phyloP scores from a whole-genome alignment of 2,888 invertebrate genomes.

The Protodeltote pygarga region DNA sequence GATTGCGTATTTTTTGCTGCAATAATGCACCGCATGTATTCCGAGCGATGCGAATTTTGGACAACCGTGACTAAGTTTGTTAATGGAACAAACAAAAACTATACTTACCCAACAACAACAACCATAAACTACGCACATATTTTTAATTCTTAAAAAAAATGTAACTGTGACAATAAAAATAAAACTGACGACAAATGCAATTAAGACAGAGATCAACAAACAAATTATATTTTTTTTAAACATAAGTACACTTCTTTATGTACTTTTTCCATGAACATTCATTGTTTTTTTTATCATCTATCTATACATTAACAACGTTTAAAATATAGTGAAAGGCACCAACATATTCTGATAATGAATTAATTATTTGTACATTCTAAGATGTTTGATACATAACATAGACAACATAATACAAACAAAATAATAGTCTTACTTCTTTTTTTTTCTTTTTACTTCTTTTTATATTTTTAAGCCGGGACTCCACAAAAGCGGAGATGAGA shows the following conservation, averaged over 20 bases:
- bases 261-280: constrained; percentile 9
- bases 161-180: constrained; percentile 17
- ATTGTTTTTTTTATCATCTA: constrained; percentile 24
- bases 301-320: constrained; percentile 38
- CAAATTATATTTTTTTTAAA: constrained; percentile 16
- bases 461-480: no score
- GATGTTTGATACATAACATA: constrained; percentile 13
- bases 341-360: constrained; percentile 46
- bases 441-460: background rate
- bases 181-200: constrained; percentile 40
- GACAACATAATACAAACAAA: constrained; percentile 2
- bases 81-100: constrained; percentile 32
- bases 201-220: constrained; percentile 48
- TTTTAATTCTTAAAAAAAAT: constrained; percentile 16
- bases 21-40: background rate
- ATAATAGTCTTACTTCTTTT: background rate
- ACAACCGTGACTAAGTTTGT: constrained; percentile 28
- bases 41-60: background rate
- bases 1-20: no score
- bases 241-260: constrained; percentile 10
- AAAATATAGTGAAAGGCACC: constrained; percentile 56
- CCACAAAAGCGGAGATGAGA: no score
- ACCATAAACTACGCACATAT: constrained; percentile 25
- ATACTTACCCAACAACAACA: constrained; percentile 46
- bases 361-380: constrained; percentile 40